Conservation (phyloP, 2,113 vertebrate genomes). For the Thermophis baileyi region DNA sequence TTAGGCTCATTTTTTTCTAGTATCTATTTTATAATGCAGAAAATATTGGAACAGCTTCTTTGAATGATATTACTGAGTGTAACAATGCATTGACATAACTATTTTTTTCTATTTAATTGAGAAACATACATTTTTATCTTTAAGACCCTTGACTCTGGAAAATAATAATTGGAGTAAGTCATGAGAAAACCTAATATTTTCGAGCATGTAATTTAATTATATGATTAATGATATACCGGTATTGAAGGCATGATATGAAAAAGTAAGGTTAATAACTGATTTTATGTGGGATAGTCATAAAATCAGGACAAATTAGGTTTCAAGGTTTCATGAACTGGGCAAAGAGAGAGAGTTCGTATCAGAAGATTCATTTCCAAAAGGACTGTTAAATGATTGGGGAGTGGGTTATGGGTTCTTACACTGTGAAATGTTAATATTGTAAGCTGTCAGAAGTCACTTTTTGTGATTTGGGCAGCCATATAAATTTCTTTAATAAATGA, state of each 20-base stretch:
- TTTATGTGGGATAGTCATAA: background rate
- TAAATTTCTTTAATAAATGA: background rate
- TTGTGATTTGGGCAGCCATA: background rate
- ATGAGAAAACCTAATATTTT: background rate
- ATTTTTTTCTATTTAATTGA: background rate
- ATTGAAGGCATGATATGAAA: background rate
- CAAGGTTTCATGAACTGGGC: background rate
- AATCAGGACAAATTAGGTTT: background rate
- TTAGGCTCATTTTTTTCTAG: background rate
- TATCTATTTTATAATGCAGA: background rate
- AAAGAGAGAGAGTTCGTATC: background rate
- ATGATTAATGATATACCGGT: too few relatives aligned
- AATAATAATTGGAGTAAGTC: background rate
- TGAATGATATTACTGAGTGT: background rate
- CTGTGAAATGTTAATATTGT: background rate
- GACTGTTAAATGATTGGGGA: background rate
- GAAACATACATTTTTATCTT: background rate
- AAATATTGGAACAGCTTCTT: background rate
- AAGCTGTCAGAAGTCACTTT: background rate
- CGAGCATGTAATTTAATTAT: too few relatives aligned
- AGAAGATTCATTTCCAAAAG: background rate
- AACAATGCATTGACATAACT: background rate
- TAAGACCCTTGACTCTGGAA: background rate
- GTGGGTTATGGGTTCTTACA: background rate
- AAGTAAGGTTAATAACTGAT: background rate